A percentile compares a stretch with the other conserved stretches of the same genome.
Conservation (phyloP, 2,888 invertebrate species). For the Drosophila falleni region DNA sequence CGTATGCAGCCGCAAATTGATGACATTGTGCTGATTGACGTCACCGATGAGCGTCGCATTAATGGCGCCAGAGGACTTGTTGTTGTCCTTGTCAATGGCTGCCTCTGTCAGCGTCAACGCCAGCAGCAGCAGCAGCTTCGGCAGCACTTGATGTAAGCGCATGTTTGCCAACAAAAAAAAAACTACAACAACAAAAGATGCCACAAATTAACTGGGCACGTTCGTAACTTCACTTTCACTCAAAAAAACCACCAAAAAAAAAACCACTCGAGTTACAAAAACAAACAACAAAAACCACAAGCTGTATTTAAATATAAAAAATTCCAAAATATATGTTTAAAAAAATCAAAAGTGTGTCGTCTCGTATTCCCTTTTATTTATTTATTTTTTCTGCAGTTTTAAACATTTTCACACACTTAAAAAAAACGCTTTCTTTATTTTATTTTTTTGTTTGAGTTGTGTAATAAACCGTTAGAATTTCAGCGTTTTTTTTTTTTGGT, state of each 20-base stretch:
- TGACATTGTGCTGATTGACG: conserved; percentile 64
- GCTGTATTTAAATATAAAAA: conserved; percentile 23
- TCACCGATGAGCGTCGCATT: conserved; percentile 15
- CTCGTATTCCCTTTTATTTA: conserved; percentile 18
- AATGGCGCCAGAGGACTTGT: conserved; percentile 39
- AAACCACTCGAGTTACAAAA: not conserved
- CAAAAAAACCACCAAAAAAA: conserved; percentile 34
- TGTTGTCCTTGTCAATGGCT: conserved; percentile 73
- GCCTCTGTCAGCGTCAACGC: conserved; percentile 41
- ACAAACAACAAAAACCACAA: conserved; percentile 2
- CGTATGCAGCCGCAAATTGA: conserved; percentile 71
- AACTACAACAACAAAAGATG: conserved; percentile 15
- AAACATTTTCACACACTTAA: conserved; percentile 68
- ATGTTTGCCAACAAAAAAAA: conserved; percentile 33
- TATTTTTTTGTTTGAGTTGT: conserved; percentile 30
- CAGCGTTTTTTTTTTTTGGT: conserved; percentile 27
- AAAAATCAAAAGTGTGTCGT: conserved; percentile 59
- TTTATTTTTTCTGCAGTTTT: conserved; percentile 35
- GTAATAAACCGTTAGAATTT: conserved; percentile 73
- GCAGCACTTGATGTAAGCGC: conserved; percentile 49
- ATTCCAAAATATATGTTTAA: conserved; percentile 39
- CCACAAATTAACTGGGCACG: conserved; percentile 73
- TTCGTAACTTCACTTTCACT: conserved; percentile 71
- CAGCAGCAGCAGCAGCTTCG: conserved; percentile 39
- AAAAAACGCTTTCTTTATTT: conserved; percentile 21